Base-by-base conservation (phyloP, 2,888 invertebrate genomes). In the Idaea biselata region DNA sequence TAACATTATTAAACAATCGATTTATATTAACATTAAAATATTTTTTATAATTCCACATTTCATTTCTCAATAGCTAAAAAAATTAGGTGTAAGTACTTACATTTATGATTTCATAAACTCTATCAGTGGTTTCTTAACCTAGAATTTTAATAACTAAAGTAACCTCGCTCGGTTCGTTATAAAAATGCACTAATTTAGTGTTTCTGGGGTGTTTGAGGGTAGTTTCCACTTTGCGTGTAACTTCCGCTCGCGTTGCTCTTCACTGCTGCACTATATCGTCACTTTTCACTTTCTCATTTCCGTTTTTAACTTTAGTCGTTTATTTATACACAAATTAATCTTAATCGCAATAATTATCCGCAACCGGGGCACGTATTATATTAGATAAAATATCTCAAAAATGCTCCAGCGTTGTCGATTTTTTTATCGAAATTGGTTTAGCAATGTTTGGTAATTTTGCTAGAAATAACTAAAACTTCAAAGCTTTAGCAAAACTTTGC, bases 1-100 rank as follows among this genome's bases (percentile, higher is more conserved):
- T 86, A 85, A 74, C 74, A 83, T 81, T 86, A 85, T 73, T 83
- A 86, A 88, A 88, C 85, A 86, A 84, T 86, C 78, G 79, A 81
- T 84, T 44, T 81, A 80, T 68, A 73, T 80, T 85, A 84, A 86
- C 83, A 84, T 84, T 86, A 83, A 83, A 86, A 86, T 82, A 86
- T 74, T 83, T 25, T 87, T 86, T 83, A 83, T 83, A 84, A 84
- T 85, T 80, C 79, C 84, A 81, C 78, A 82, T 81, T 82, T 81
- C 68, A 79, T 79, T 79, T 77, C 77, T 81, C 75, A 76, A 79
- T 80, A 72, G 71, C 78, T 79, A 81, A 76, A 82, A 79, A 82
- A 82, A 70, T 73, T 72, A 75, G 69, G 72, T 73, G 63, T 72
- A 61, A 72, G 65, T 75, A 75, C 73, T 64, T 60, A 63, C 66